phyloP scores from a whole-genome alignment of 2,113 vertebrate species.

The Oceanites oceanicus region DNA sequence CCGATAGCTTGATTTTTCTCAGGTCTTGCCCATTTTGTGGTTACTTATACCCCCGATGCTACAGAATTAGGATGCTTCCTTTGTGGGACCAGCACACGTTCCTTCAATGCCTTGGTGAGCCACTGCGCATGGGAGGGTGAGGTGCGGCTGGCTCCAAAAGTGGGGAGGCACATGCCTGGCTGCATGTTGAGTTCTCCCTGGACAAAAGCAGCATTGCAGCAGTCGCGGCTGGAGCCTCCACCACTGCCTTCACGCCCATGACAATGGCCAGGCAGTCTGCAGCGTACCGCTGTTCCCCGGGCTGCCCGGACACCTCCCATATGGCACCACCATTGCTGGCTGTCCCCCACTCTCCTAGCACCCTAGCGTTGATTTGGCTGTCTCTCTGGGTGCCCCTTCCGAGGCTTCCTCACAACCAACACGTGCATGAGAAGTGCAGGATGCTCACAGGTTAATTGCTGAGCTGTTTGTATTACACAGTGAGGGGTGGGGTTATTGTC shows the following conservation, averaged over 20 bases:
- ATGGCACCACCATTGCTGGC: background rate
- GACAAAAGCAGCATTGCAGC: background rate
- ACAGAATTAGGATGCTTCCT: background rate
- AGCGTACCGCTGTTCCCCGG: background rate
- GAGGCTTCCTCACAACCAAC: background rate
- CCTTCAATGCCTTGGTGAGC: background rate
- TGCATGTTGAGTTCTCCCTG: fast-evolving
- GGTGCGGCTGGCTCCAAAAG: background rate
- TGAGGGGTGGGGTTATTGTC: background rate
- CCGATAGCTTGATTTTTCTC: background rate
- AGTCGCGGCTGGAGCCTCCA: background rate
- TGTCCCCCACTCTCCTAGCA: background rate
- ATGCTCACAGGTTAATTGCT: background rate
- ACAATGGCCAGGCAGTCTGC: fast-evolving
- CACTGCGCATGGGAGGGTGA: fast-evolving
- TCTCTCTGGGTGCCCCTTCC: background rate
- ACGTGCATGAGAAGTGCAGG: background rate
- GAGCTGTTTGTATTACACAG: background rate
- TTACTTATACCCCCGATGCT: background rate
- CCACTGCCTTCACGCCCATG: fast-evolving
- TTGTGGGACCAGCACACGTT: fast-evolving
- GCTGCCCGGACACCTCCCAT: fast-evolving
- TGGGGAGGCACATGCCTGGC: background rate
- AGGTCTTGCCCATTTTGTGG: background rate
- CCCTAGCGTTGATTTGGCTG: background rate